A percentile compares a stretch with the other conserved stretches of the same genome.
Evolutionary conservation across 2,888 invertebrate genomes (phyloP).

Genomic region (Morpho achilles): DNA sequence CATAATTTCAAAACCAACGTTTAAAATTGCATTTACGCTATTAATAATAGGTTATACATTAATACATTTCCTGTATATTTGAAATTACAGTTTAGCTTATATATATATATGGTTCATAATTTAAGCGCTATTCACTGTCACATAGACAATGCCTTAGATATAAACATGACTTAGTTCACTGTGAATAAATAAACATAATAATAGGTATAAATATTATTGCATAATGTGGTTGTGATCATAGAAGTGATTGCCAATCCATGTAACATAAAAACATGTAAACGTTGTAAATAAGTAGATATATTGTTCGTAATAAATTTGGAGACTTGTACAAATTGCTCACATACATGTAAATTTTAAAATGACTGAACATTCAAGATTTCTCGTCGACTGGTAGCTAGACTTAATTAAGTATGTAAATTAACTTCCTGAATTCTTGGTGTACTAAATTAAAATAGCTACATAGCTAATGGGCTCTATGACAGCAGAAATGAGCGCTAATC

Average conservation of each 20-base stretch:
- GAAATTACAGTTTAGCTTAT: neutral
- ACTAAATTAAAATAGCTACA: slow-evolving; percentile 6
- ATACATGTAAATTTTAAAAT: slow-evolving; percentile 68
- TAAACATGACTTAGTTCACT: slow-evolving; percentile 30
- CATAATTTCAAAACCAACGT: too few relatives aligned
- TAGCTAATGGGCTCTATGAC: neutral
- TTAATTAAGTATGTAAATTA: slow-evolving; percentile 27
- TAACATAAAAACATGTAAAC: slow-evolving; percentile 44
- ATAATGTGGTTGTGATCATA: slow-evolving; percentile 77
- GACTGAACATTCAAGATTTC: slow-evolving; percentile 72
- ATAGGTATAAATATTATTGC: slow-evolving; percentile 51
- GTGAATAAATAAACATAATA: slow-evolving; percentile 31
- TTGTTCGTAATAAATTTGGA: slow-evolving; percentile 67
- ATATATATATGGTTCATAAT: neutral
- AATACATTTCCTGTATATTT: too few relatives aligned
- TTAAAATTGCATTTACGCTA: too few relatives aligned
- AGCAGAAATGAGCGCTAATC: slow-evolving; percentile 1
- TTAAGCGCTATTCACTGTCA: slow-evolving; percentile 18
- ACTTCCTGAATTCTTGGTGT: slow-evolving; percentile 20
- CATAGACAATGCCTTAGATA: slow-evolving; percentile 19
- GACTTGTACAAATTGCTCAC: slow-evolving; percentile 77
- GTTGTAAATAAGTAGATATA: slow-evolving; percentile 64
- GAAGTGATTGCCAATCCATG: slow-evolving; percentile 72
- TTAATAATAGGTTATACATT: too few relatives aligned
- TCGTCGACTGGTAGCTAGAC: slow-evolving; percentile 71